Conservation (phyloP, 2,888 invertebrate genomes). For the Callyntrura guangdongensis region DNA sequence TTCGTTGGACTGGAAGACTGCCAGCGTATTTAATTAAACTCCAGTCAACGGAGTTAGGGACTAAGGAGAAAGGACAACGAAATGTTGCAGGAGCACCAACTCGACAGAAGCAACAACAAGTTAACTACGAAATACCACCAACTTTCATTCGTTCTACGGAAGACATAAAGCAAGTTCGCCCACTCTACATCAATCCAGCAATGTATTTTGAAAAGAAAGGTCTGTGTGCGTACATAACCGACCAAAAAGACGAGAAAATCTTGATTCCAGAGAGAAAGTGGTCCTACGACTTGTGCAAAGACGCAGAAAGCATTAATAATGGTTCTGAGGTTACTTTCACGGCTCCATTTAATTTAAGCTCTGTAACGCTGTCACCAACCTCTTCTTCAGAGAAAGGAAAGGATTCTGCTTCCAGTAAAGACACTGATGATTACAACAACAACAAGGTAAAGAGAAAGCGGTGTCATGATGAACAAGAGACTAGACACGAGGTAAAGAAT, state of each 20-base stretch:
- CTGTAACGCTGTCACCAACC: constrained; percentile 10
- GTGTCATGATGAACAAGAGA: constrained; percentile 38
- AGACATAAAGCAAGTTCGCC: constrained; percentile 47
- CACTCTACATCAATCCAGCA: constrained; percentile 61
- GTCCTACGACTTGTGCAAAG: constrained; percentile 32
- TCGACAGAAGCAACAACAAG: neutral
- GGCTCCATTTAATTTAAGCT: constrained; percentile 61
- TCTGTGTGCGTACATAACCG: constrained; percentile 20
- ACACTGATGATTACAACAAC: constrained; percentile 26
- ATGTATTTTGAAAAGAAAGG: constrained; percentile 71
- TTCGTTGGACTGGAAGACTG: constrained; percentile 68
- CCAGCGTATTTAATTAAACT: constrained; percentile 71
- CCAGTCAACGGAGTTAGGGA: neutral
- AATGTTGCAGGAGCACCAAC: neutral
- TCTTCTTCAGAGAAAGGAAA: constrained; percentile 21
- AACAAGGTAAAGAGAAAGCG: constrained; percentile 52
- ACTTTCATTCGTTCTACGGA: neutral
- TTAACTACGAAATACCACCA: constrained; percentile 9
- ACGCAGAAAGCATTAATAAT: constrained; percentile 1
- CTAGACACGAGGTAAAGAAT: constrained; percentile 20
- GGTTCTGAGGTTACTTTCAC: constrained; percentile 1
- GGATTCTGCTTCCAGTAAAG: constrained; percentile 19
- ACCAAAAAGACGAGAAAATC: constrained; percentile 30
- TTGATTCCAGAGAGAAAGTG: constrained; percentile 51
- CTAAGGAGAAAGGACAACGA: constrained; percentile 42